Conservation (phyloP, 2,113 vertebrate species). For the Charadrius vociferus region DNA sequence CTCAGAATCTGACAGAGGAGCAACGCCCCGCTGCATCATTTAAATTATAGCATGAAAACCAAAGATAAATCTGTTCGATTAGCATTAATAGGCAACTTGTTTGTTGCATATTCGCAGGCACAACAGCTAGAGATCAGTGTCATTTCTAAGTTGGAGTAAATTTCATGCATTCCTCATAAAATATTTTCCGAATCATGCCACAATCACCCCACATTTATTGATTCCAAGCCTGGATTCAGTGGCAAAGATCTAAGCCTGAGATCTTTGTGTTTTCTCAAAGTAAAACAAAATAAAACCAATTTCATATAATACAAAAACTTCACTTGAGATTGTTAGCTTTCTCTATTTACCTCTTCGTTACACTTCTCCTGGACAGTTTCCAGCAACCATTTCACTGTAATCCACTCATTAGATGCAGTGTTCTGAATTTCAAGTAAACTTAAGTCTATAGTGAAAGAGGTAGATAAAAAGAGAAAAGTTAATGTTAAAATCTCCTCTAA, state of each 20-base stretch:
- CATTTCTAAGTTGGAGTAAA: neutral
- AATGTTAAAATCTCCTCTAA: neutral
- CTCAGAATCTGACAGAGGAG: neutral
- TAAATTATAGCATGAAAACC: neutral
- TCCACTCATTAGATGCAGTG: neutral
- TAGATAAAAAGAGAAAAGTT: neutral
- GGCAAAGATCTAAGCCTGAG: neutral
- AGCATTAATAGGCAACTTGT: neutral
- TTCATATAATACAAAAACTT: neutral
- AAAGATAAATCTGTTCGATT: neutral
- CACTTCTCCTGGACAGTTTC: neutral
- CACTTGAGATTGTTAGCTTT: neutral
- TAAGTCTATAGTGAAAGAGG: neutral
- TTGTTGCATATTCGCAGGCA: neutral
- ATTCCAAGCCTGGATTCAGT: neutral
- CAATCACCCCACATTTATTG: neutral
- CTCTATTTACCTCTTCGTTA: neutral
- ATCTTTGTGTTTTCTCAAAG: neutral
- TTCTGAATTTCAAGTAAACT: neutral
- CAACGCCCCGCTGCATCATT: neutral
- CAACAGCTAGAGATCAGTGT: neutral
- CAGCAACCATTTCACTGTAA: neutral
- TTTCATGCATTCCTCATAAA: neutral
- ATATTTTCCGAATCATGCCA: neutral
- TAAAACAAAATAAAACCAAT: neutral